phyloP scores from a whole-genome alignment of 2,888 invertebrate genomes.

The Hypselothyrea guttata region DNA sequence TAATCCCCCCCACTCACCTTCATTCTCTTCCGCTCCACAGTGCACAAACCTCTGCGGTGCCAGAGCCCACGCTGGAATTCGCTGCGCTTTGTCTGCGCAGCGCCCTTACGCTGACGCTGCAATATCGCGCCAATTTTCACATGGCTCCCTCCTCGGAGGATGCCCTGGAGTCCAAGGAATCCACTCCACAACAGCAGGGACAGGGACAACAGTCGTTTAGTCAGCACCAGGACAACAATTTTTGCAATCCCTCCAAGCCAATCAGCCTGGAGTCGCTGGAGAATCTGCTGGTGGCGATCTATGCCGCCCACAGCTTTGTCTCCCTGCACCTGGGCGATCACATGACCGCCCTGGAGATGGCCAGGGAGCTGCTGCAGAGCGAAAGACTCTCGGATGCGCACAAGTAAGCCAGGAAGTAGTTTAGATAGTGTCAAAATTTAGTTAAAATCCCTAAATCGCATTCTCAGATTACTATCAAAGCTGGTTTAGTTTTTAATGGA shows the following conservation, averaged over 20 bases:
- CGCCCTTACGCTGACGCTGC: constrained; percentile 83
- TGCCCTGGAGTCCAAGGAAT: constrained; percentile 44
- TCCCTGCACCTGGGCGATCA: constrained; percentile 93
- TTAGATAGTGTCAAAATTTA: no score
- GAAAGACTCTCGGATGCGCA: constrained; percentile 88
- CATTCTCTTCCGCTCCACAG: constrained; percentile 5
- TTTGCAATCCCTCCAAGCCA: constrained; percentile 85
- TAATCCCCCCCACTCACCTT: not conserved
- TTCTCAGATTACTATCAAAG: no score
- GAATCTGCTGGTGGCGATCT: constrained; percentile 86
- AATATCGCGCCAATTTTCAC: constrained; percentile 63
- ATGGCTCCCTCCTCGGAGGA: constrained; percentile 50
- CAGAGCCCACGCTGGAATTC: constrained; percentile 94
- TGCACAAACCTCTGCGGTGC: constrained; percentile 90
- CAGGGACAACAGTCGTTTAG: constrained; percentile 56
- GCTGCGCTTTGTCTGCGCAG: constrained; percentile 94
- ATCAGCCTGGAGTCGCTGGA: constrained; percentile 85
- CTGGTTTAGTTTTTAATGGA: no score
- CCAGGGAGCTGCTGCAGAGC: constrained; percentile 88
- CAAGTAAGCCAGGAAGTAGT: constrained; percentile 82
- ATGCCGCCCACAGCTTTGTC: constrained; percentile 92
- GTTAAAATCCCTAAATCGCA: no score
- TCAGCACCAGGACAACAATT: constrained; percentile 83
- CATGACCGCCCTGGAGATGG: constrained; percentile 89
- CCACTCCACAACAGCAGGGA: constrained; percentile 11